Evolutionary conservation across 2,113 vertebrate genomes (phyloP).

Genomic region (Petaurus breviceps): DNA sequence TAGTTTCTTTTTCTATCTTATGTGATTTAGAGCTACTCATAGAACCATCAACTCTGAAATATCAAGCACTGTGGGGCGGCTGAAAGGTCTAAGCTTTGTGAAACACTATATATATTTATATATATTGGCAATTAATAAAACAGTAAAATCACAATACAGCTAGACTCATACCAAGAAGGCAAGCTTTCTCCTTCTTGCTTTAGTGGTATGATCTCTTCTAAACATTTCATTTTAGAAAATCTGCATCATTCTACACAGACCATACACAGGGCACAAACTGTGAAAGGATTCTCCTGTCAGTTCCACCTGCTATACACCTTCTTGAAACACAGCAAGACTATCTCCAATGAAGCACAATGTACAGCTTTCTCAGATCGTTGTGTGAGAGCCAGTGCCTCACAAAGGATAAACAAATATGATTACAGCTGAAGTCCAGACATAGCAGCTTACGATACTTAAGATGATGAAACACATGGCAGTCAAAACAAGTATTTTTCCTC

Average conservation of each 20-base stretch:
- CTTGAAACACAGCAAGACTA: conserved; percentile 84
- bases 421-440: conserved; percentile 86
- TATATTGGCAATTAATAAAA: conserved; percentile 90
- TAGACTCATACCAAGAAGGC: conserved; percentile 88
- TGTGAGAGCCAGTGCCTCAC: conserved; percentile 87
- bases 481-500: conserved; percentile 84
- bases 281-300: conserved; percentile 77
- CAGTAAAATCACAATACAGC: conserved; percentile 93
- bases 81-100: conserved; percentile 88
- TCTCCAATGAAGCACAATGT: conserved; percentile 82
- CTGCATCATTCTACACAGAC: conserved; percentile 87
- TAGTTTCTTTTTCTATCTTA: conserved; percentile 88
- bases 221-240: conserved; percentile 86
- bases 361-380: conserved; percentile 83
- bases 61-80: conserved; percentile 87
- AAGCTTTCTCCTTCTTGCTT: conserved; percentile 82
- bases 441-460: conserved; percentile 88
- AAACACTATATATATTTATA: conserved; percentile 90
- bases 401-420: conserved; percentile 83
- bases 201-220: conserved; percentile 86
- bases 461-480: conserved; percentile 87
- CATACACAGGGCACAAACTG: conserved; percentile 86
- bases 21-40: conserved; percentile 85
- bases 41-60: conserved; percentile 79
- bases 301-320: conserved; percentile 72